A percentile compares a stretch with the other conserved stretches of the same genome.
phyloP scores from a whole-genome alignment of 1,140 invertebrate species.

The Oppia nitens region DNA sequence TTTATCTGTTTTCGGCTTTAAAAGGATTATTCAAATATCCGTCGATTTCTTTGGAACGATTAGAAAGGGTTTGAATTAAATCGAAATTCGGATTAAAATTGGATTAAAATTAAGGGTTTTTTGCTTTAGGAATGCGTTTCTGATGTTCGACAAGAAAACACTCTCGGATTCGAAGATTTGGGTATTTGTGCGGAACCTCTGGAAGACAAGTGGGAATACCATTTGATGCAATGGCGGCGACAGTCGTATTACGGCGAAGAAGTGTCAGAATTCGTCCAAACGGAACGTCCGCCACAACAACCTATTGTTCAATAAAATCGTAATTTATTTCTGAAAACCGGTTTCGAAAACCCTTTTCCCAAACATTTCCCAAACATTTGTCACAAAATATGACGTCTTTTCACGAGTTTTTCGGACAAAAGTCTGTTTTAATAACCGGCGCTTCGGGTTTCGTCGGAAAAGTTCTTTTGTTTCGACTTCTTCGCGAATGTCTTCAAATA shows the following conservation, averaged over 20 bases:
- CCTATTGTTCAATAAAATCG: background rate
- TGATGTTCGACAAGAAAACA: constrained; percentile 41
- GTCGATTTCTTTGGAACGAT: constrained; percentile 43
- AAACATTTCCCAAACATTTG: background rate
- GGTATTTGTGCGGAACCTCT: constrained; percentile 54
- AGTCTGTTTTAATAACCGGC: constrained; percentile 34
- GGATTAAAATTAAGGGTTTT: background rate
- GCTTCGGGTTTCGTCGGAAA: constrained; percentile 38
- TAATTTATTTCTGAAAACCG: no score
- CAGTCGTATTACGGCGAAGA: constrained; percentile 51
- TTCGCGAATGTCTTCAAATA: constrained; percentile 49
- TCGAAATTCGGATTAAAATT: constrained; percentile 5
- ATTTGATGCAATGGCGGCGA: constrained; percentile 44
- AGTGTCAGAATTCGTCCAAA: constrained; percentile 38
- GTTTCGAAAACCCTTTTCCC: no score
- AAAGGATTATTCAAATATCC: constrained; percentile 4
- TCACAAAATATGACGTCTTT: background rate
- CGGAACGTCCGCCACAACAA: background rate
- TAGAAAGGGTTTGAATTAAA: constrained; percentile 48
- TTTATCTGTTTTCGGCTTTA: background rate
- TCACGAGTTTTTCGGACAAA: constrained; percentile 27
- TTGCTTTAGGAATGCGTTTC: constrained; percentile 47
- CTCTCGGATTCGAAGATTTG: constrained; percentile 70
- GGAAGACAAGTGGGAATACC: constrained; percentile 58
- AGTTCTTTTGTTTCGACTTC: constrained; percentile 53